Base-by-base conservation (phyloP, 2,888 invertebrate species). In the Rhagium mordax region DNA sequence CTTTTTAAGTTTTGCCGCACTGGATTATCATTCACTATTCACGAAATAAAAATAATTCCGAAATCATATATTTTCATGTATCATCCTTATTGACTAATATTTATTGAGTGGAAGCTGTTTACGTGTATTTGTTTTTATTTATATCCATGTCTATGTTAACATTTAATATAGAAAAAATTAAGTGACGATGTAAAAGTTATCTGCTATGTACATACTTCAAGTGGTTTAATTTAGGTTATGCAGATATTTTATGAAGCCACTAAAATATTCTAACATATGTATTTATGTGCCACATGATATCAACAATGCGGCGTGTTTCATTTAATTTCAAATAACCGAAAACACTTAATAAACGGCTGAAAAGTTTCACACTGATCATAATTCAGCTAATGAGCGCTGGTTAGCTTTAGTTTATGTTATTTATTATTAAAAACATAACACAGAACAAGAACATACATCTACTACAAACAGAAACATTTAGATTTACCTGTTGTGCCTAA, bases 381-480 rank as follows among this genome's bases (percentile, higher is more conserved):
- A n/a, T 41, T 41, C n/a, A 41, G 3, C 41, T 41, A 41, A 1
- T 33, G 33, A 33, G 2, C 8, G 13, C 41, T 41, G 10, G 13
- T 41, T 41, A 41, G 3, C n/a, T 13, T 41, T 41, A 41, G n/a
- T 10, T 8, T 33, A 33, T 13, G 8, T 41, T 41, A 41, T 41
- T 41, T 41, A 2, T 41, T 41, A 2, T 41, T 41, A 41, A 41
- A 41, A 13, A 41, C 4, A 41, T 41, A 41, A 62, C 61, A 62
- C 62, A 48, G 15, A n/a, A 53, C 65, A 65, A 20, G 16, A 16
- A 66, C 67, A 67, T 7, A 67, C 67, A 67, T 57, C 51, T 67
- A 67, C 67, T 41, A 67, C 65, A 53, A 33, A 55, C 57, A 67
- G n/a, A 27, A 57, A 67, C 57, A 67, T 67, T 67, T 57, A 67